Percentiles rank a stretch among this genome's conserved stretches.
These are phyloP conservation scores for Oryctolagus cuniculus DNA, from an alignment of 2,113 vertebrate genomes.

Conservation along the genomic window DNA sequence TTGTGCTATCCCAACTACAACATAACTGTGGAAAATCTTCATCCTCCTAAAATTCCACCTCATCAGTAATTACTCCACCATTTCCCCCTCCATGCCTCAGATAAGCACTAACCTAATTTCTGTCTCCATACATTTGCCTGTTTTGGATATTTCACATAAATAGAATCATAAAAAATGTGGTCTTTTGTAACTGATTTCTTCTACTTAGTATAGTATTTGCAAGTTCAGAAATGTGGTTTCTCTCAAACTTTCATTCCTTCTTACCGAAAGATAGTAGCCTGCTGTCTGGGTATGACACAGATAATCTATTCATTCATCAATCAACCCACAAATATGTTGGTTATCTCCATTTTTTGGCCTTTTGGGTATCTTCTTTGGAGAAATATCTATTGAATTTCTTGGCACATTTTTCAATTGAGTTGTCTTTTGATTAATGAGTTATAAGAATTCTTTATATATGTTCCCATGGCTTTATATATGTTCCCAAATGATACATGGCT, in stretches of 20 bases:
- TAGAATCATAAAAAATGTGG: neutral
- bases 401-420: neutral
- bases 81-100: neutral
- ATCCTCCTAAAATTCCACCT: neutral
- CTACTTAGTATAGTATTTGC: neutral
- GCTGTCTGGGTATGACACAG: neutral
- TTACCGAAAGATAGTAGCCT: neutral
- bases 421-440: conserved; percentile 1
- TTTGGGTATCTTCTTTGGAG: neutral
- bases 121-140: neutral
- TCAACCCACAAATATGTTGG: neutral
- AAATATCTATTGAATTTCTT: conserved; percentile 1
- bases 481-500: neutral
- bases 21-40: conserved; percentile 19
- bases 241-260: neutral
- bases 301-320: neutral
- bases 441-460: neutral
- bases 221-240: neutral
- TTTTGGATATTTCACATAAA: neutral
- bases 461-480: neutral
- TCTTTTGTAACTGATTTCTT: neutral
- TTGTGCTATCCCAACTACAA: neutral
- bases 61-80: neutral
- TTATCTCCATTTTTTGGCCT: neutral
- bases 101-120: neutral